These are phyloP conservation scores for Arctocebus calabarensis DNA, from an alignment of 2,797 vertebrate genomes.

Conservation along the genomic window DNA sequence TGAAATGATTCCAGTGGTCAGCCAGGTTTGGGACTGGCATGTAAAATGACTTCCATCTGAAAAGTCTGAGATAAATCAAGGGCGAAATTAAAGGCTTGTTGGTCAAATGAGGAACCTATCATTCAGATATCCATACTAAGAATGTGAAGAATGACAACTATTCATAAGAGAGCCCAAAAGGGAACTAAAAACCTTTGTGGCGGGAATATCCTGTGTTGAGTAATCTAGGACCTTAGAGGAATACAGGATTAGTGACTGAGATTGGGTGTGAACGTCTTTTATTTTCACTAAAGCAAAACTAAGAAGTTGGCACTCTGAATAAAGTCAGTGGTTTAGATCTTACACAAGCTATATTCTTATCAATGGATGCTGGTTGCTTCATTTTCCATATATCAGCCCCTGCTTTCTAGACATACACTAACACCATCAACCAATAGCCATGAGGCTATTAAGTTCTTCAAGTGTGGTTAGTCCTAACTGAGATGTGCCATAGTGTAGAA, in stretches of 20 bases:
- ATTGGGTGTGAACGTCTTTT: slow-evolving; percentile 8
- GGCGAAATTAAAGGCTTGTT: neutral
- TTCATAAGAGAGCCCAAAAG: neutral
- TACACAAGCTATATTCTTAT: neutral
- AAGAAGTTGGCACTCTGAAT: neutral
- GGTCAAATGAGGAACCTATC: neutral
- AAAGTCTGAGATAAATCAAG: neutral
- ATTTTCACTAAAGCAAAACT: slow-evolving; percentile 17
- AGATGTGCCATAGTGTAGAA: neutral
- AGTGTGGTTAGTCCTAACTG: neutral
- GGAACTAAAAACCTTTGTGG: neutral
- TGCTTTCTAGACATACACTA: neutral
- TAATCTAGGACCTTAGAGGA: neutral
- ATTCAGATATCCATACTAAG: neutral
- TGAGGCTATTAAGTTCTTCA: neutral
- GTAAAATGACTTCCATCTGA: neutral
- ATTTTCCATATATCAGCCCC: neutral
- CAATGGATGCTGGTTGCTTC: neutral
- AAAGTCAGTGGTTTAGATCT: neutral
- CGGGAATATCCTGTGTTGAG: slow-evolving; percentile 18
- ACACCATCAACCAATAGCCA: neutral
- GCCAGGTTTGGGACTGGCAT: neutral
- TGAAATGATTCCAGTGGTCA: neutral
- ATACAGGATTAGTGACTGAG: neutral
- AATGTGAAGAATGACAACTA: neutral